A percentile compares a stretch with the other conserved stretches of the same genome.
Evolutionary conservation across 2,888 invertebrate species (phyloP).

Genomic region (Drosophila pullipes): DNA sequence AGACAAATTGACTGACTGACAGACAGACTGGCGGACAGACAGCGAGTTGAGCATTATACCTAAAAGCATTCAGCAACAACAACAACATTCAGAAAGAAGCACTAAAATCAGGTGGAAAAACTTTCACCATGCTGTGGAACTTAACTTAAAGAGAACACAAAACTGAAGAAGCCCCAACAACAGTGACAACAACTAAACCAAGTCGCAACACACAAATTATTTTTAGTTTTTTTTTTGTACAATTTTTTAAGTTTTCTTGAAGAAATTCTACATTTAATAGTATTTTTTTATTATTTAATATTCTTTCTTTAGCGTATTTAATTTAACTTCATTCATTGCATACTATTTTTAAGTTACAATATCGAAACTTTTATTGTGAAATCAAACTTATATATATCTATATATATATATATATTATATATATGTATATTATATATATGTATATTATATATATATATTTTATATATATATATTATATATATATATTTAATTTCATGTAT

Average conservation of each 20-base stretch:
- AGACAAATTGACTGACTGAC: slow-evolving; percentile 17
- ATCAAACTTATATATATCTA: background rate
- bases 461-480: background rate
- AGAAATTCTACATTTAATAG: background rate
- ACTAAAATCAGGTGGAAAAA: slow-evolving; percentile 65
- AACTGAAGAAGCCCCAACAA: slow-evolving; percentile 19
- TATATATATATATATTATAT: background rate
- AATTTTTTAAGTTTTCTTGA: background rate
- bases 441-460: background rate
- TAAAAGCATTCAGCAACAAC: slow-evolving; percentile 29
- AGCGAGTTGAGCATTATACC: slow-evolving; percentile 39
- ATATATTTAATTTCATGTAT: background rate
- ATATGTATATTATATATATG: background rate
- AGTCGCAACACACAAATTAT: slow-evolving; percentile 15
- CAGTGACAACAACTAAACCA: slow-evolving; percentile 16
- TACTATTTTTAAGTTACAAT: background rate
- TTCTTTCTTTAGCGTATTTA: too few relatives aligned
- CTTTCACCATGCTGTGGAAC: slow-evolving; percentile 66
- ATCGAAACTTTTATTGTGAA: background rate
- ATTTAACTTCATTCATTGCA: background rate
- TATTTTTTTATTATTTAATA: background rate
- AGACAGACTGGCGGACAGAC: slow-evolving; percentile 14
- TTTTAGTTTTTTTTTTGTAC: background rate
- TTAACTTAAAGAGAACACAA: slow-evolving; percentile 64
- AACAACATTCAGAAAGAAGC: slow-evolving; percentile 40